A percentile compares a stretch with the other conserved stretches of the same genome.
Evolutionary conservation across 2,797 vertebrate genomes (phyloP).

Genomic region (Danio jaintianensis): DNA sequence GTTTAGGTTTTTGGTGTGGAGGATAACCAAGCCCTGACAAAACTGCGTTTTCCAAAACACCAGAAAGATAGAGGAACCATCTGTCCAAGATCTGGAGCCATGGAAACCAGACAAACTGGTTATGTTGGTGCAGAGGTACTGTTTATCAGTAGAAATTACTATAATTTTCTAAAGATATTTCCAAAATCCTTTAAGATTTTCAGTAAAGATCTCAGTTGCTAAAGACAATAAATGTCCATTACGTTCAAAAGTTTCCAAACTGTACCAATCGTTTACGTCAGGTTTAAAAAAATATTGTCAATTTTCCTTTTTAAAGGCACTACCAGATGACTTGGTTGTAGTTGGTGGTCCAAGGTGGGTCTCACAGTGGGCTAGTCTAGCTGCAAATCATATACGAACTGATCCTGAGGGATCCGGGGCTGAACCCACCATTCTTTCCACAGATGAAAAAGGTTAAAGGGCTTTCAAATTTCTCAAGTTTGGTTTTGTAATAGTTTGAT

Average conservation of each 20-base stretch:
- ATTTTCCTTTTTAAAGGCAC: slow-evolving; percentile 62
- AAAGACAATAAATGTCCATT: not conserved
- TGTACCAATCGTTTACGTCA: not conserved
- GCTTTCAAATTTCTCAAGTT: not conserved
- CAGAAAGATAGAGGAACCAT: slow-evolving; percentile 82
- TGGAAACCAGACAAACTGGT: slow-evolving; percentile 85
- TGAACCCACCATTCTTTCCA: slow-evolving; percentile 77
- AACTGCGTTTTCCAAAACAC: slow-evolving; percentile 62
- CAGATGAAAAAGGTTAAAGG: slow-evolving; percentile 84
- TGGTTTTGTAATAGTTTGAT: not conserved
- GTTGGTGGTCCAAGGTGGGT: slow-evolving; percentile 92
- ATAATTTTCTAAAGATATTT: not conserved
- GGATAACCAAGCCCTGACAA: slow-evolving; percentile 83
- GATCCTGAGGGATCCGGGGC: slow-evolving; percentile 88
- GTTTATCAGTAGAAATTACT: slow-evolving; percentile 30
- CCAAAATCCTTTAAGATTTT: not conserved
- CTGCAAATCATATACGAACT: slow-evolving; percentile 91
- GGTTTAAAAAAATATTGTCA: not conserved
- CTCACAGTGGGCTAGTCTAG: slow-evolving; percentile 95
- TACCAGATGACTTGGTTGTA: slow-evolving; percentile 80
- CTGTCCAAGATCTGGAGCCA: slow-evolving; percentile 83
- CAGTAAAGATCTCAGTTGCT: not conserved
- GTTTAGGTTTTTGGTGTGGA: slow-evolving; percentile 92
- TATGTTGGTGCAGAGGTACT: slow-evolving; percentile 86
- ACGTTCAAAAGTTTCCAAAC: not conserved